Percentiles rank a stretch among this genome's conserved stretches.
phyloP scores from a whole-genome alignment of 2,888 invertebrate genomes.

The Chorisops tibialis region DNA sequence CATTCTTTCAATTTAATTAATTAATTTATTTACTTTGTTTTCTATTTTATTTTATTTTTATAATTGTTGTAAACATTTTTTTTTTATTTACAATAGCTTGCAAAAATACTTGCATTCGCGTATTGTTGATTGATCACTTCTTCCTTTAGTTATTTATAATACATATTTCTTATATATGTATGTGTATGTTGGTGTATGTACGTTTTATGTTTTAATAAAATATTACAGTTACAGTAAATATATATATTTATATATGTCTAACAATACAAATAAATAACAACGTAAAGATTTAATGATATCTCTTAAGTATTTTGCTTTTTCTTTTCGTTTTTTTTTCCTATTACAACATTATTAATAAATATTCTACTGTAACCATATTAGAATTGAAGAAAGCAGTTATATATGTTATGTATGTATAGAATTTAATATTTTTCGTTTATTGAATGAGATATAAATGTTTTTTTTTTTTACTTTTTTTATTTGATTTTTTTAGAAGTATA shows the following conservation, averaged over 20 bases:
- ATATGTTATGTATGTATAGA: background rate
- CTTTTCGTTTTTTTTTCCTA: no score
- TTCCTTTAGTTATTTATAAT: constrained; percentile 5
- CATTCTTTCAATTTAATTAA: background rate
- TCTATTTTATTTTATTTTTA: background rate
- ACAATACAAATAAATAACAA: no score
- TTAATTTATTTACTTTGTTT: background rate
- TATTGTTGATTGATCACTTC: constrained; percentile 13
- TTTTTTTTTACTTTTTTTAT: no score
- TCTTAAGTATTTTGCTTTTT: no score
- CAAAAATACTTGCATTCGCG: constrained; percentile 18
- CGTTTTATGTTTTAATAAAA: background rate
- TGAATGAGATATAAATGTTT: no score
- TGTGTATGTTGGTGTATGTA: constrained; percentile 12
- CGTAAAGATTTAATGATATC: no score
- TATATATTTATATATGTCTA: no score
- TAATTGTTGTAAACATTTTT: background rate
- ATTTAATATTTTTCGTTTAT: no score
- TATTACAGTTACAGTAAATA: constrained; percentile 2
- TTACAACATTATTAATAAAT: no score
- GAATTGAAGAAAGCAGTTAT: constrained; percentile 4
- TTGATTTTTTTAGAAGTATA: no score
- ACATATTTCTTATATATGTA: background rate
- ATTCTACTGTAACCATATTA: constrained; percentile 6
- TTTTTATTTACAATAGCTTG: background rate